Evolutionary conservation across 2,797 vertebrate genomes (phyloP), one percentile per base, ranked within the genome.

Genomic region (Sebastes itinus): DNA sequence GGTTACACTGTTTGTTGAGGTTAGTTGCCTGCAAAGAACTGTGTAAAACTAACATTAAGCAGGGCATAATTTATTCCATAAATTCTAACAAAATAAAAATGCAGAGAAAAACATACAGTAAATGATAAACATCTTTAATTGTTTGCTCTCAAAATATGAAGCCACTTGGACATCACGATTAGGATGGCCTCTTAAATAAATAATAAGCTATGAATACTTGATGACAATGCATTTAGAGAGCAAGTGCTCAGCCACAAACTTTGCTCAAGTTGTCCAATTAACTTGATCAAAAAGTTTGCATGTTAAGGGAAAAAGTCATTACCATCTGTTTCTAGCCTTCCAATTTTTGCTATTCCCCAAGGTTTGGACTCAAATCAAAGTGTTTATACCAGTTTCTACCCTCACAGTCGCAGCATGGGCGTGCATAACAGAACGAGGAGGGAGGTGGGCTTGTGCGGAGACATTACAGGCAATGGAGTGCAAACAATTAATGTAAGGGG

Each of bases 261-360:
- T 95, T 82, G 75, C 91, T 83, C 68, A 92, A 95, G 88, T 94
- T 91, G 93, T 95, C 93, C 91, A 96, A 95, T 95, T 96, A 96
- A 92, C 87, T 92, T 93, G 88, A 95, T 95, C 92, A 93, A 92
- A 95, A 95, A 93, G 88, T 94, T 93, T 94, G 85, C 80, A 82
- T 88, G 88, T 93, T 93, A 85, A 88, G 74, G 86, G 83, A 89
- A 89, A 91, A 92, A 89, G 86, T 72, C 87, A 94, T 94, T 94
- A 94, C 94, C 95, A 95, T 95, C 95, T 96, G 94, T 95, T 95
- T 94, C 87, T 83, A 92, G 90, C 88, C 89, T 88, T 87, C 84
- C 83, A 78, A 83, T 93, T 90, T 83, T 86, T 89, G 82, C 84
- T 90, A 92, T 94, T 95, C 94, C 93, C 94, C 30, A 90, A 92